A percentile compares a stretch with the other conserved stretches of the same genome.
Conservation (phyloP, 2,888 invertebrate species). For the Sarcophaga variegata region DNA sequence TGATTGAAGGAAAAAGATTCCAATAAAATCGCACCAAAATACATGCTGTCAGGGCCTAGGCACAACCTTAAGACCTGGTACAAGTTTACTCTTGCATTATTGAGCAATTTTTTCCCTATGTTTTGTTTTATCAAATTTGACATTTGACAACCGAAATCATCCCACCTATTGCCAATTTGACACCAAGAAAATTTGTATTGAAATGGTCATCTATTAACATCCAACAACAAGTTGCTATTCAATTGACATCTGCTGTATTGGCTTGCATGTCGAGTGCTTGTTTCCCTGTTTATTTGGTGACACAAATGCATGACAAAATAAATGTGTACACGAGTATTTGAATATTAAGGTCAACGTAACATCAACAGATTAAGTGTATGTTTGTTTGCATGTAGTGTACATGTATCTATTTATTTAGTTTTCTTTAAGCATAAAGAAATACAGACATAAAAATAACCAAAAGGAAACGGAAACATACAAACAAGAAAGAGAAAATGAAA, state of each 20-base stretch:
- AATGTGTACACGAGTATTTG: neutral
- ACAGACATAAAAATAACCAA: constrained; percentile 48
- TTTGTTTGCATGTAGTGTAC: neutral
- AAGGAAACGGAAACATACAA: constrained; percentile 19
- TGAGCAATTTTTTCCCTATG: too few relatives aligned
- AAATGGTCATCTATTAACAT: too few relatives aligned
- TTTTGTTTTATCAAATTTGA: too few relatives aligned
- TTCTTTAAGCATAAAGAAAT: constrained; percentile 16
- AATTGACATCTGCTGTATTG: neutral
- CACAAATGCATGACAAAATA: constrained; percentile 44
- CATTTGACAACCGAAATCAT: too few relatives aligned
- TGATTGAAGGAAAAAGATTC: too few relatives aligned
- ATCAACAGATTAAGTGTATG: constrained; percentile 45
- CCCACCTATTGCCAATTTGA: too few relatives aligned
- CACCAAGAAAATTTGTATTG: too few relatives aligned
- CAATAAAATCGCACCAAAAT: too few relatives aligned
- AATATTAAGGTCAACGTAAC: constrained; percentile 63
- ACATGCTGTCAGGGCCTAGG: too few relatives aligned
- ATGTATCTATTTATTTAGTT: neutral
- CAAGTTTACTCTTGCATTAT: too few relatives aligned
- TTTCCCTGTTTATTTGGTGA: constrained; percentile 25
- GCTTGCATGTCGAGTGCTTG: neutral
- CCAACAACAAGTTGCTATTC: neutral
- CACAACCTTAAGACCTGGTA: too few relatives aligned
- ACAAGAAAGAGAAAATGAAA: neutral